Percentiles rank a stretch among this genome's conserved stretches.
These are phyloP conservation scores for Hippocampus barbouri DNA, from an alignment of 2,113 vertebrate genomes.

Conservation along the genomic window DNA sequence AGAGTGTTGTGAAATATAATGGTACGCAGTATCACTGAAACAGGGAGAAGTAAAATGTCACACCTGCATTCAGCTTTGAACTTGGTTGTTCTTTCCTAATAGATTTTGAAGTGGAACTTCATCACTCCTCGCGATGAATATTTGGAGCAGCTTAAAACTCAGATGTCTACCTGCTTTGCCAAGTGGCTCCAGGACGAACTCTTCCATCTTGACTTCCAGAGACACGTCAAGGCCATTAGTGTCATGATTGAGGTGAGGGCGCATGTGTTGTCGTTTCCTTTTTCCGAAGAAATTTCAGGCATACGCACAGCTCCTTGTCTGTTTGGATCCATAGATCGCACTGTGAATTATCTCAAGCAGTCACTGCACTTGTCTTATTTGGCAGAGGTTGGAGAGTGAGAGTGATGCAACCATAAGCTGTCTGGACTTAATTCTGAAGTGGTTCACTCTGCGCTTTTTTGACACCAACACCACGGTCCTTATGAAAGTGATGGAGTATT, in stretches of 20 bases:
- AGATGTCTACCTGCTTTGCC: conserved; percentile 90
- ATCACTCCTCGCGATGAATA: conserved; percentile 93
- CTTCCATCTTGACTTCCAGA: conserved; percentile 95
- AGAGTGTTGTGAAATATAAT: not conserved
- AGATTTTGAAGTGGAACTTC: conserved; percentile 99
- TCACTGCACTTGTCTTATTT: not conserved
- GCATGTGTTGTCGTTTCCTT: not conserved
- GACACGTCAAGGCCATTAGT: conserved; percentile 89
- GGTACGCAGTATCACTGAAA: not conserved
- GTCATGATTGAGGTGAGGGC: conserved; percentile 88
- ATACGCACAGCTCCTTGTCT: not conserved
- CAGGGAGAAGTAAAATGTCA: not conserved
- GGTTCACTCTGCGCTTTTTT: conserved; percentile 95
- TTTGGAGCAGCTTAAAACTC: conserved; percentile 91
- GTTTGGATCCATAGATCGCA: not conserved
- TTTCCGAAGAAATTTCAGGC: not conserved
- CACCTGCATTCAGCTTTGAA: not conserved
- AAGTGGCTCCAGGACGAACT: conserved; percentile 96
- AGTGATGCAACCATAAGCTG: conserved; percentile 89
- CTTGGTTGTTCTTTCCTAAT: not conserved
- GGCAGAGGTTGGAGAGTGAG: conserved; percentile 88
- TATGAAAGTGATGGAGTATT: conserved; percentile 95
- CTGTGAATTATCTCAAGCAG: not conserved
- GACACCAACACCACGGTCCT: conserved; percentile 97
- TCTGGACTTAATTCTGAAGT: conserved; percentile 93